These are phyloP conservation scores for Syngnathus scovelli DNA, from an alignment of 2,113 vertebrate genomes.

Conservation along the genomic window DNA sequence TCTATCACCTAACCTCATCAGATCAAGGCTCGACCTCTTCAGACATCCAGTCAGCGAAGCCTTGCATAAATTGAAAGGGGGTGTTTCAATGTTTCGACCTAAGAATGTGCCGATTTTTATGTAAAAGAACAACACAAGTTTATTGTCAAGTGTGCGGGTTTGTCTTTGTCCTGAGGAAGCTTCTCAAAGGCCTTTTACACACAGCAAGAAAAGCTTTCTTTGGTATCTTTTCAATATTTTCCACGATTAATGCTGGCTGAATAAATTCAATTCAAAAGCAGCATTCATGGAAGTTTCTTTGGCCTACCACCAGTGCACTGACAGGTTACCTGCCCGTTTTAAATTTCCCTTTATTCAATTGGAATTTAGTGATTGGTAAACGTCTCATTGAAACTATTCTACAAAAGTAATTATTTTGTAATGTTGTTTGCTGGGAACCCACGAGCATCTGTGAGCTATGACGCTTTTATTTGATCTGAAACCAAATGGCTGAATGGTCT, in stretches of 20 bases:
- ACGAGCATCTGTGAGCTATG: slow-evolving; percentile 11
- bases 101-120: slow-evolving; percentile 1
- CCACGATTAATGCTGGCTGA: background rate
- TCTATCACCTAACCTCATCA: slow-evolving; percentile 48
- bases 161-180: slow-evolving; percentile 29
- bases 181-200: slow-evolving; percentile 26
- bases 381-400: background rate
- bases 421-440: slow-evolving; percentile 9
- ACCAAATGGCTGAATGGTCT: slow-evolving; percentile 22
- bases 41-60: slow-evolving; percentile 5
- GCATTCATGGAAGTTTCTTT: background rate
- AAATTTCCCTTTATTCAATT: background rate
- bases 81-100: background rate
- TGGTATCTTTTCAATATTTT: too few relatives aligned
- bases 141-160: slow-evolving; percentile 14
- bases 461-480: slow-evolving; percentile 6
- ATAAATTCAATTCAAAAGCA: too few relatives aligned
- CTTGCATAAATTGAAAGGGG: slow-evolving; percentile 3
- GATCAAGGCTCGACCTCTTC: slow-evolving; percentile 30
- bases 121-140: slow-evolving; percentile 6
- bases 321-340: background rate
- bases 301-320: background rate
- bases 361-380: background rate
- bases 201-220: slow-evolving; percentile 5
- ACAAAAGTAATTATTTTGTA: slow-evolving; percentile 17